phyloP scores from a whole-genome alignment of 1,140 invertebrate genomes.

The Pogonomyrmex californicus region DNA sequence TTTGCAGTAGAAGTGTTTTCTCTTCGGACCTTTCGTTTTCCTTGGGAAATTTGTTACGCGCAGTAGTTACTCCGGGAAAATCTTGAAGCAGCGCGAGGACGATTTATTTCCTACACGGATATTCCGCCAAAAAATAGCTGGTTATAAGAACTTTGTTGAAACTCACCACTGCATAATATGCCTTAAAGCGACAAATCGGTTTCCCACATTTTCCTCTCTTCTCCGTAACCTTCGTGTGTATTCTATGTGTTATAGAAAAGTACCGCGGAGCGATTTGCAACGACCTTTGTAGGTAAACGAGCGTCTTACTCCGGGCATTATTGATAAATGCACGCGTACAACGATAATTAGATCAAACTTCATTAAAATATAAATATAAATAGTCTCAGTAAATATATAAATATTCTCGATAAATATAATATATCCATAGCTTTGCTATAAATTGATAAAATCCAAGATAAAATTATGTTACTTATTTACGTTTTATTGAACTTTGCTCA shows the following conservation, averaged over 20 bases:
- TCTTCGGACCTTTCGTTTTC: not conserved
- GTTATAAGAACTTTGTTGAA: conserved; percentile 31
- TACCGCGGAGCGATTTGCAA: not conserved
- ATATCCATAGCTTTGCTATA: not conserved
- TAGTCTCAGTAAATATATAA: no score
- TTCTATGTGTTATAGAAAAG: conserved; percentile 14
- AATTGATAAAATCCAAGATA: conserved; percentile 1
- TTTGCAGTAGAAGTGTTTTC: not conserved
- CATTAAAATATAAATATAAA: conserved; percentile 10
- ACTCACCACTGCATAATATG: conserved; percentile 36
- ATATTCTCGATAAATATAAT: conserved; percentile 6
- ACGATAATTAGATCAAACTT: not conserved
- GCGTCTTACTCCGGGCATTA: not conserved
- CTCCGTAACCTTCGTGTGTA: conserved; percentile 10
- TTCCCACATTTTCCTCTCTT: conserved; percentile 39
- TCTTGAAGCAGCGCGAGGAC: not conserved
- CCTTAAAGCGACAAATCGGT: conserved; percentile 54
- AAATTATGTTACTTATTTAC: conserved; percentile 1
- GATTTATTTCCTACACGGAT: conserved; percentile 7
- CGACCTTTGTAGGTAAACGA: conserved; percentile 10
- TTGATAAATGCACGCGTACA: conserved; percentile 15
- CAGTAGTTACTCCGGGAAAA: not conserved
- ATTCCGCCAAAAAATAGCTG: conserved; percentile 24
- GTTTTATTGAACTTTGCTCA: not conserved
- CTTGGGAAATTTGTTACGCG: not conserved